These are phyloP conservation scores for Microhierax caerulescens DNA, from an alignment of 2,797 vertebrate genomes.

Conservation along the genomic window DNA sequence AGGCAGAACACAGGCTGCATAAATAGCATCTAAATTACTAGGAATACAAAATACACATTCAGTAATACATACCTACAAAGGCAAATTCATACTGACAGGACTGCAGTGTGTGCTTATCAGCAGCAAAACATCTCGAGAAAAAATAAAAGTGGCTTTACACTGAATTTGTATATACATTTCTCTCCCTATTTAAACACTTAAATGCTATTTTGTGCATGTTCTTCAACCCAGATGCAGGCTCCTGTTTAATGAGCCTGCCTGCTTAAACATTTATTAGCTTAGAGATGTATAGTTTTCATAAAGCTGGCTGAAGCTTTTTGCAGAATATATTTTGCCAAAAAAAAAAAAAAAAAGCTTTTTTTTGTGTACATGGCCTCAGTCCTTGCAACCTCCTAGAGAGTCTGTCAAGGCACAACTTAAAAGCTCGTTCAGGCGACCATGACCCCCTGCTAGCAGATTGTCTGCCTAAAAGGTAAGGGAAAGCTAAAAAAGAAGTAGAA, in stretches of 20 bases:
- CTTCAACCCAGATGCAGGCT: slow-evolving; percentile 41
- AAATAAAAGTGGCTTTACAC: slow-evolving; percentile 17
- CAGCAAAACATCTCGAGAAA: slow-evolving; percentile 53
- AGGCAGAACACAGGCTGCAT: slow-evolving; percentile 68
- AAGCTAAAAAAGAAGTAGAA: slow-evolving; percentile 69
- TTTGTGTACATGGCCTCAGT: slow-evolving; percentile 63
- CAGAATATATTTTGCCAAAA: slow-evolving; percentile 40
- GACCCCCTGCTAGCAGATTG: slow-evolving; percentile 70
- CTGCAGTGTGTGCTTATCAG: slow-evolving; percentile 62
- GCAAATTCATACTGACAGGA: slow-evolving; percentile 68
- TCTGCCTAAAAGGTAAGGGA: slow-evolving; percentile 71
- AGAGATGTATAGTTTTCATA: slow-evolving; percentile 55
- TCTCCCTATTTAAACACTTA: slow-evolving; percentile 51
- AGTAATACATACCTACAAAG: slow-evolving; percentile 69
- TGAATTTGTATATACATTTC: not conserved
- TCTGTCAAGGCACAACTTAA: slow-evolving; percentile 76
- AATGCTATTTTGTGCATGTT: slow-evolving; percentile 27
- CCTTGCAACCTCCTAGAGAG: slow-evolving; percentile 68
- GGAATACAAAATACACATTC: slow-evolving; percentile 65
- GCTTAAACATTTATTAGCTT: slow-evolving; percentile 61
- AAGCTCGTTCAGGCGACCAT: slow-evolving; percentile 71
- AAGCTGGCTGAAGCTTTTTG: slow-evolving; percentile 54
- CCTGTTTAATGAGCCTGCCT: slow-evolving; percentile 48
- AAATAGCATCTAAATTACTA: slow-evolving; percentile 67
- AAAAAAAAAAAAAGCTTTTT: not conserved